Conservation (phyloP, 2,797 vertebrate species). For the Pangasius djambal region DNA sequence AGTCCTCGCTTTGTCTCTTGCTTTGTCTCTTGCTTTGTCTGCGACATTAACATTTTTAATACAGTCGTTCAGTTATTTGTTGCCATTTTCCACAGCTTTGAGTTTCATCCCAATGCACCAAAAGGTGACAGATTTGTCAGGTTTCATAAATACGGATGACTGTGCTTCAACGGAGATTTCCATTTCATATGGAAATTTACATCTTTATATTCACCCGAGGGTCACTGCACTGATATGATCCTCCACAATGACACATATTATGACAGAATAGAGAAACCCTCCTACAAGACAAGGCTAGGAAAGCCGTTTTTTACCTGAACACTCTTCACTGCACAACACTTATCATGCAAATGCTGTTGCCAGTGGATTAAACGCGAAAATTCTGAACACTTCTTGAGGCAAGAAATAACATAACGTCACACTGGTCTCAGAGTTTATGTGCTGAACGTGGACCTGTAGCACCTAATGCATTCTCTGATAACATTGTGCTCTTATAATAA, state of each 20-base stretch:
- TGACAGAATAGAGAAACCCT: not conserved
- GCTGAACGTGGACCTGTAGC: not conserved
- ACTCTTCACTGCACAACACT: not conserved
- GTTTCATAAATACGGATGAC: slow-evolving; percentile 5
- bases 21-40: not conserved
- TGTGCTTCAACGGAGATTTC: slow-evolving; percentile 8
- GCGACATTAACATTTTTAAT: slow-evolving; percentile 9
- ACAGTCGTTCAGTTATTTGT: not conserved
- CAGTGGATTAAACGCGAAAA: not conserved
- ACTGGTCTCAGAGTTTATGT: not conserved
- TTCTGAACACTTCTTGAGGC: not conserved
- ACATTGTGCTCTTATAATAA: not conserved
- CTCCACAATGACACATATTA: not conserved
- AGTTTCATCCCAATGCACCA: not conserved
- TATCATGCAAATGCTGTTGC: not conserved
- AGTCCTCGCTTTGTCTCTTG: not conserved
- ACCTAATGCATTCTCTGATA: not conserved
- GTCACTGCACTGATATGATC: slow-evolving; percentile 31
- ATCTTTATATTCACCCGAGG: slow-evolving; percentile 14
- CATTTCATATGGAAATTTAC: slow-evolving; percentile 23
- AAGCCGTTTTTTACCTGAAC: not conserved
- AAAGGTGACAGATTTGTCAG: slow-evolving; percentile 27
- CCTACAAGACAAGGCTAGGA: not conserved
- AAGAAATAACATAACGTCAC: no score
- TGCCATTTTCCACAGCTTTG: not conserved